Evolutionary conservation across 2,113 vertebrate species (phyloP).

Genomic region (Hippocampus comes): DNA sequence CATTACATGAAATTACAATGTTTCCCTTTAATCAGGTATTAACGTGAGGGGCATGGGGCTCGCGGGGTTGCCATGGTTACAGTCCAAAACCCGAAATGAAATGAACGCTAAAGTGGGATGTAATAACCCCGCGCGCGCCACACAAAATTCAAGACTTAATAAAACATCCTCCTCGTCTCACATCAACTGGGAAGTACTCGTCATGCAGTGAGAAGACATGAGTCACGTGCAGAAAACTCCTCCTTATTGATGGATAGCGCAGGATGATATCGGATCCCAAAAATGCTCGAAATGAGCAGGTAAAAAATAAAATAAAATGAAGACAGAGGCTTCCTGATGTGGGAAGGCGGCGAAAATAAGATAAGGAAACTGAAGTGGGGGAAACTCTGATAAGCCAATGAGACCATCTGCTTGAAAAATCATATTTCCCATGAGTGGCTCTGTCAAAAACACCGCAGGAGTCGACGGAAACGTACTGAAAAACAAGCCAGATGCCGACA

Average conservation of each 20-base stretch:
- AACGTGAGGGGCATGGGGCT: slow-evolving; percentile 34
- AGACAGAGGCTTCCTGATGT: slow-evolving; percentile 27
- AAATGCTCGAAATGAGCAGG: slow-evolving; percentile 23
- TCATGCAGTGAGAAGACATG: slow-evolving; percentile 30
- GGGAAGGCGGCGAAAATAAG: background rate
- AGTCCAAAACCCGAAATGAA: slow-evolving; percentile 28
- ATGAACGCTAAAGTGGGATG: slow-evolving; percentile 49
- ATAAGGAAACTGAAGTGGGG: slow-evolving; percentile 5
- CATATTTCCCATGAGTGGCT: slow-evolving; percentile 36
- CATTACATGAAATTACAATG: slow-evolving; percentile 51
- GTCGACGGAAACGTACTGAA: slow-evolving; percentile 17
- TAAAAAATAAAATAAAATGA: slow-evolving; percentile 21
- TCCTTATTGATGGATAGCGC: slow-evolving; percentile 20
- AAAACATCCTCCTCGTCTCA: slow-evolving; percentile 8
- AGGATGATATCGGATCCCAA: slow-evolving; percentile 24
- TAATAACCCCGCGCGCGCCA: slow-evolving; percentile 47
- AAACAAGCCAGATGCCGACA: slow-evolving; percentile 19
- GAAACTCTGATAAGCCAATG: slow-evolving; percentile 34
- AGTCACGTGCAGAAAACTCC: slow-evolving; percentile 10
- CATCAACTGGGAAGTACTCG: slow-evolving; percentile 35
- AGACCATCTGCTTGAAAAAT: slow-evolving; percentile 50
- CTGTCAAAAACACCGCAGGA: slow-evolving; percentile 34
- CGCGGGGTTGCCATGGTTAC: slow-evolving; percentile 55
- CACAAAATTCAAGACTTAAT: slow-evolving; percentile 33
- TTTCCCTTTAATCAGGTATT: slow-evolving; percentile 54